phyloP scores from a whole-genome alignment of 1,140 invertebrate genomes.

The Heterodera carotae region DNA sequence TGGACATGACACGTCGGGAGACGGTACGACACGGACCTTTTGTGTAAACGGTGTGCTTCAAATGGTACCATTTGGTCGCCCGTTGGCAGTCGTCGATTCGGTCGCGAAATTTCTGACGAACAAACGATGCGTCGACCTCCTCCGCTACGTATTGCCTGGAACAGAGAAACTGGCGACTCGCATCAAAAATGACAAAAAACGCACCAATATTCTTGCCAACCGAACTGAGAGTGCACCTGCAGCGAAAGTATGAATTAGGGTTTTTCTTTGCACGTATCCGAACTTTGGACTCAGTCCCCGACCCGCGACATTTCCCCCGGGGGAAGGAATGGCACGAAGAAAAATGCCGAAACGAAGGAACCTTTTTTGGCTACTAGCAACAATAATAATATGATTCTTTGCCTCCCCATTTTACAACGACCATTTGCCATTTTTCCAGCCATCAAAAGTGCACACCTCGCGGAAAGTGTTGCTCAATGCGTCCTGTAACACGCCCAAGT shows the following conservation, averaged over 20 bases:
- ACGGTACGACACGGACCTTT: too few relatives aligned
- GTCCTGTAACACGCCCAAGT: conserved; percentile 44
- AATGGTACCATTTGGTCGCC: conserved; percentile 60
- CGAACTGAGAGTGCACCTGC: conserved; percentile 52
- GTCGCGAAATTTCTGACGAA: conserved; percentile 51
- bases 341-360: too few relatives aligned
- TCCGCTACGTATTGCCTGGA: conserved; percentile 53
- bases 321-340: too few relatives aligned
- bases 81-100: conserved; percentile 53
- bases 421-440: too few relatives aligned
- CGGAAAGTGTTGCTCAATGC: conserved; percentile 46
- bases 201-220: conserved; percentile 65
- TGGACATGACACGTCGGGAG: conserved; percentile 46
- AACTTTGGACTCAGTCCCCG: too few relatives aligned
- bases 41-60: conserved; percentile 62
- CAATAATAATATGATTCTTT: too few relatives aligned
- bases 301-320: too few relatives aligned
- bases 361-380: too few relatives aligned
- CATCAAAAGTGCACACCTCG: conserved; percentile 49
- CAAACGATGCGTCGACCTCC: conserved; percentile 47
- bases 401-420: too few relatives aligned
- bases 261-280: too few relatives aligned
- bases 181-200: neutral
- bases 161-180: neutral
- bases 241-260: too few relatives aligned